phyloP scores from a whole-genome alignment of 2,113 vertebrate species.

The Equus quagga region DNA sequence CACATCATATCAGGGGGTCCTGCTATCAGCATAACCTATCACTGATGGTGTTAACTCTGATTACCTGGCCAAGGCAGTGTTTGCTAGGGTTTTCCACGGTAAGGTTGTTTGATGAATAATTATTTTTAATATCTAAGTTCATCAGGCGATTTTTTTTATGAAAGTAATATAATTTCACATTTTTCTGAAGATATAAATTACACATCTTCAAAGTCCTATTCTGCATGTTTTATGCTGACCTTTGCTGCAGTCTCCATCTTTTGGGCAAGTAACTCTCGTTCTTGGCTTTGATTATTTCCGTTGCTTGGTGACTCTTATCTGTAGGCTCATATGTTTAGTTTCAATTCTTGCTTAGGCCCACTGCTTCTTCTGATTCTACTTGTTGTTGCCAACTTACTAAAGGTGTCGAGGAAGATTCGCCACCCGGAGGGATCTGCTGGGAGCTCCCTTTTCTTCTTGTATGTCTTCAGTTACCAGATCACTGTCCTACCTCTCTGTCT shows the following conservation, averaged over 20 bases:
- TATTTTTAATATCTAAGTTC: background rate
- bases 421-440: background rate
- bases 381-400: background rate
- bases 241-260: background rate
- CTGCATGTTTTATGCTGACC: background rate
- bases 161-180: background rate
- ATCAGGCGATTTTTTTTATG: background rate
- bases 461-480: background rate
- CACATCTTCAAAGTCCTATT: background rate
- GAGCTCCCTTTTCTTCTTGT: background rate
- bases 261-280: background rate
- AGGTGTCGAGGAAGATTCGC: background rate
- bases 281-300: background rate
- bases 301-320: background rate
- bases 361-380: background rate
- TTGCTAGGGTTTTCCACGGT: background rate
- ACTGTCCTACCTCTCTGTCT: background rate
- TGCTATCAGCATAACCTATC: background rate
- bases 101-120: background rate
- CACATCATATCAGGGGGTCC: fast-evolving
- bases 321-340: background rate
- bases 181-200: background rate
- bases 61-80: background rate
- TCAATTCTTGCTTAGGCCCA: background rate
- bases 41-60: background rate